phyloP scores from a whole-genome alignment of 2,797 vertebrate genomes.

The Acestrorhynchus altus region DNA sequence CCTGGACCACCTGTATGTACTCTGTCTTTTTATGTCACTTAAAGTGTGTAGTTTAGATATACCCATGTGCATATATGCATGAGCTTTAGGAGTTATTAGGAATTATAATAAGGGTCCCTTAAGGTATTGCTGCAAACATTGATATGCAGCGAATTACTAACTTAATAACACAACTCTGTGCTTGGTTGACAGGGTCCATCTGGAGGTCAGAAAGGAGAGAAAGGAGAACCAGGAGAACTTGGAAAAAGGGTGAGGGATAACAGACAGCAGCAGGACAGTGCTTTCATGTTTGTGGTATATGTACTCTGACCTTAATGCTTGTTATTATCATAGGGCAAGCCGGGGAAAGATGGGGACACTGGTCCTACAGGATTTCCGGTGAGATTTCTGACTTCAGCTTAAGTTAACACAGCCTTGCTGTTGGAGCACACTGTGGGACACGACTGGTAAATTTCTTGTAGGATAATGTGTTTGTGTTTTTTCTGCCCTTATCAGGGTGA shows the following conservation, averaged over 20 bases:
- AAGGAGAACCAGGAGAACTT: conserved; percentile 91
- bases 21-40: not conserved
- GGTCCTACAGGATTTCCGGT: conserved; percentile 85
- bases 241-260: conserved; percentile 90
- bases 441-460: not conserved
- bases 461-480: not conserved
- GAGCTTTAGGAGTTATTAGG: too few relatives aligned
- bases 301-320: not conserved
- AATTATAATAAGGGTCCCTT: too few relatives aligned
- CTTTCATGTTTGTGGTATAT: not conserved
- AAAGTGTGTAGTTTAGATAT: not conserved
- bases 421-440: not conserved
- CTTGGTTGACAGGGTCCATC: conserved; percentile 80
- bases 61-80: not conserved
- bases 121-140: too few relatives aligned
- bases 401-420: not conserved
- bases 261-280: not conserved
- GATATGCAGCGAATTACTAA: not conserved
- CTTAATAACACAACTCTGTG: not conserved
- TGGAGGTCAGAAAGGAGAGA: conserved; percentile 88
- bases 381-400: conserved; percentile 67
- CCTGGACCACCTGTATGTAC: not conserved
- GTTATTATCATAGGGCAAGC: conserved; percentile 82
- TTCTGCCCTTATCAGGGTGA: conserved; percentile 78
- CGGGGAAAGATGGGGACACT: conserved; percentile 93